Conservation (phyloP, 2,797 vertebrate species). For the Epinephelus awoara region DNA sequence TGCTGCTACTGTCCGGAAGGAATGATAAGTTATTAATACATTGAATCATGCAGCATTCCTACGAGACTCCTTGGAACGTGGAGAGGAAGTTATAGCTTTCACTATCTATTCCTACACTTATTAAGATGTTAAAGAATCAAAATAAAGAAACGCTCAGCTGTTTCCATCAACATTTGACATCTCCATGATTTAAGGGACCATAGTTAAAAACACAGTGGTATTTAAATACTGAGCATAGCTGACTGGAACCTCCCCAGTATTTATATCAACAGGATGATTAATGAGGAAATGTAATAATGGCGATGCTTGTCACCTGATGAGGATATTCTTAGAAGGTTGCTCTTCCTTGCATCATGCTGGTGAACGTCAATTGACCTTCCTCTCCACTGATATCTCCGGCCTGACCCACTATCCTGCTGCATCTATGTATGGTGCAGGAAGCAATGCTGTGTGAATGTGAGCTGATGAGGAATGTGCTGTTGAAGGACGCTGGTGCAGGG, state of each 20-base stretch:
- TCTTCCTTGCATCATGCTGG: slow-evolving; percentile 82
- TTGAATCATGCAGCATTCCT: slow-evolving; percentile 53
- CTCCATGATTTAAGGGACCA: slow-evolving; percentile 28
- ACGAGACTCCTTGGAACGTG: slow-evolving; percentile 55
- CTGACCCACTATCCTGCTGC: slow-evolving; percentile 61
- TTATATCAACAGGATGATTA: slow-evolving; percentile 79
- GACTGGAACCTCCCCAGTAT: slow-evolving; percentile 61
- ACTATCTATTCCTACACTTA: slow-evolving; percentile 19
- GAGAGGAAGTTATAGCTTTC: slow-evolving; percentile 42
- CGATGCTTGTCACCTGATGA: slow-evolving; percentile 73
- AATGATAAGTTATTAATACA: slow-evolving; percentile 66
- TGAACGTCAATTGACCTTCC: slow-evolving; percentile 70
- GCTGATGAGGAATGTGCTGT: slow-evolving; percentile 53
- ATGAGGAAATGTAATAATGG: slow-evolving; percentile 79
- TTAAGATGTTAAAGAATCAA: slow-evolving; percentile 11
- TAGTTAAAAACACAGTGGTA: slow-evolving; percentile 26
- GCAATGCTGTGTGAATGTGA: slow-evolving; percentile 60
- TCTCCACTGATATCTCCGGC: slow-evolving; percentile 54
- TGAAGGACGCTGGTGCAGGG: slow-evolving; percentile 22
- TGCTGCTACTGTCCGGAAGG: slow-evolving; percentile 45
- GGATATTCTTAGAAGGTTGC: slow-evolving; percentile 84
- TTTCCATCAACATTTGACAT: slow-evolving; percentile 15
- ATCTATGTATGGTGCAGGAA: slow-evolving; percentile 78
- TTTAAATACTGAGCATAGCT: slow-evolving; percentile 65
- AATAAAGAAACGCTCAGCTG: slow-evolving; percentile 11